These are phyloP conservation scores for Rhodeus uyekii DNA, from an alignment of 2,797 vertebrate species.

Conservation along the genomic window DNA sequence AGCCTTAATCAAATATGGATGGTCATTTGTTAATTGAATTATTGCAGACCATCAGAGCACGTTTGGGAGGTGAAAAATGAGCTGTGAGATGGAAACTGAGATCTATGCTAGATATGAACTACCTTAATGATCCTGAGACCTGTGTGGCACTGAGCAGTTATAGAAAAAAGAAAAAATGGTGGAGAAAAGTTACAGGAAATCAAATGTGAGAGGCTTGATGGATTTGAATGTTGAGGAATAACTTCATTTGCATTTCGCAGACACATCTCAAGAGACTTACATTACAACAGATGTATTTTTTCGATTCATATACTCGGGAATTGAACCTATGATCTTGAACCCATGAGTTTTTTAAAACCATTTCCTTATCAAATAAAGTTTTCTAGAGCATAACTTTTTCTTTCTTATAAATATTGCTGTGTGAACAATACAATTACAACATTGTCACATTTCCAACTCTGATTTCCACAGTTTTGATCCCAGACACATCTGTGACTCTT, in stretches of 20 bases:
- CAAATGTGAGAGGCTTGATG: neutral
- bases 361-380: neutral
- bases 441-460: neutral
- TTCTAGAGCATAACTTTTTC: neutral
- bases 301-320: neutral
- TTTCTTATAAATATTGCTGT: neutral
- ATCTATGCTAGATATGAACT: slow-evolving; percentile 39
- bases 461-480: neutral
- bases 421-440: neutral
- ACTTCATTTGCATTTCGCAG: neutral
- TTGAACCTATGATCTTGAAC: neutral
- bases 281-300: neutral
- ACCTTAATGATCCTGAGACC: slow-evolving; percentile 7
- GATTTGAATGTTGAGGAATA: neutral
- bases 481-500: neutral
- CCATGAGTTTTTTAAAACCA: neutral
- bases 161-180: too few relatives aligned
- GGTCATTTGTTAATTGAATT: slow-evolving; percentile 64
- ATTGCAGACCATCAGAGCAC: slow-evolving; percentile 59
- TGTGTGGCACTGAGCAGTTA: slow-evolving; percentile 1
- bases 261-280: neutral
- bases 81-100: slow-evolving; percentile 29
- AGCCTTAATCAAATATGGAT: slow-evolving; percentile 62
- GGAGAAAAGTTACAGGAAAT: neutral
- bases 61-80: slow-evolving; percentile 50